Percentiles rank a stretch among this genome's conserved stretches.
Evolutionary conservation across 2,888 invertebrate species (phyloP).

Genomic region (Timandra comae): DNA sequence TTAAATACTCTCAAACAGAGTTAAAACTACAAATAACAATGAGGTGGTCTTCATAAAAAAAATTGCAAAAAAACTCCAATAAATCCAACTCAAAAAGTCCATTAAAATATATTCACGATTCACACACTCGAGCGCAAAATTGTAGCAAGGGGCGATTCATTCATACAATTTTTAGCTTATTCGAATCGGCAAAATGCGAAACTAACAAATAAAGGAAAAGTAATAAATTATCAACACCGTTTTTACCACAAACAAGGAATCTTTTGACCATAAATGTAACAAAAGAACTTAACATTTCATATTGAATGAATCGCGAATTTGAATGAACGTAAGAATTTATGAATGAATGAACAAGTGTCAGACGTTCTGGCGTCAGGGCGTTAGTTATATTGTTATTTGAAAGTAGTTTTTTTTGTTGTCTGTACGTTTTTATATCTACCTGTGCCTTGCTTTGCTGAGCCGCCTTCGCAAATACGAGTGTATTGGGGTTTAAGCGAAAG

Average conservation of each 20-base stretch:
- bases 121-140: constrained; percentile 20
- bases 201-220: constrained; percentile 17
- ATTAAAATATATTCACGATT: constrained; percentile 19
- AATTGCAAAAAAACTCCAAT: constrained; percentile 1
- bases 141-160: constrained; percentile 8
- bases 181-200: constrained; percentile 5
- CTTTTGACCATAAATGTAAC: constrained; percentile 21
- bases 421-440: constrained; percentile 12
- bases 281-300: constrained; percentile 19
- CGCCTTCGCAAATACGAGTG: too few species aligned
- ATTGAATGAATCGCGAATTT: constrained; percentile 18
- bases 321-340: constrained; percentile 30
- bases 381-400: constrained; percentile 29
- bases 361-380: constrained; percentile 40
- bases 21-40: too few species aligned
- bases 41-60: too few species aligned
- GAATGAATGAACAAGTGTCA: constrained; percentile 31
- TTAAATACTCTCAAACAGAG: too few species aligned
- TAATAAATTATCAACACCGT: constrained; percentile 37
- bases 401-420: constrained; percentile 18
- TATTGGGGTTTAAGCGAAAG: too few species aligned
- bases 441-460: constrained; percentile 18
- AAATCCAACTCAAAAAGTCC: constrained; percentile 6
- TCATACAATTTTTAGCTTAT: too few species aligned
- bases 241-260: constrained; percentile 36